phyloP scores from a whole-genome alignment of 1,140 invertebrate genomes.

The Macrosteles quadrilineatus region DNA sequence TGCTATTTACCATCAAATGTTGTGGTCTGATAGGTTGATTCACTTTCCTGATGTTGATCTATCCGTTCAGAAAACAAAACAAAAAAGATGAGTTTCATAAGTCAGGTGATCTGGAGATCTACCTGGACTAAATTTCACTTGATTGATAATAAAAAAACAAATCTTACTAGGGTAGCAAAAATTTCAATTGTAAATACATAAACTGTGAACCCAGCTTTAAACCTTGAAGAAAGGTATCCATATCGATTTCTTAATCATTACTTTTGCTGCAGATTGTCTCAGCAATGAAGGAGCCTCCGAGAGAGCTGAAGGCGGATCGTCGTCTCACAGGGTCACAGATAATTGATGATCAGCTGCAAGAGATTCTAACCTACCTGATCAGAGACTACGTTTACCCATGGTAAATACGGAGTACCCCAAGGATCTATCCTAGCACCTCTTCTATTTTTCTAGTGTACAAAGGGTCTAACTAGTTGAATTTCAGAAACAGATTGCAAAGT shows the following conservation, averaged over 20 bases:
- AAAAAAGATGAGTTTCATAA: not conserved
- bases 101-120: not conserved
- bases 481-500: too few species aligned
- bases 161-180: not conserved
- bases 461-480: too few species aligned
- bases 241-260: too few species aligned
- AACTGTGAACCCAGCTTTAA: not conserved
- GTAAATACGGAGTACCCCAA: conserved; percentile 64
- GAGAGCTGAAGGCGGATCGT: conserved; percentile 52
- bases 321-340: conserved; percentile 65
- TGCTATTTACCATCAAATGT: not conserved
- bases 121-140: not conserved
- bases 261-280: conserved; percentile 29
- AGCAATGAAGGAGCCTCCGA: conserved; percentile 26
- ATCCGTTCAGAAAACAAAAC: not conserved
- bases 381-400: conserved; percentile 79
- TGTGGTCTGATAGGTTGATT: not conserved
- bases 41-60: not conserved
- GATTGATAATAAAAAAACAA: not conserved
- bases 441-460: too few species aligned
- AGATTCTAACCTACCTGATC: conserved; percentile 72
- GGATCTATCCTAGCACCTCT: too few species aligned
- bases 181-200: not conserved
- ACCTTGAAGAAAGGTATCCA: too few species aligned
- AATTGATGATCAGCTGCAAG: conserved; percentile 71